Base-by-base conservation (phyloP, 1,140 invertebrate species). In the Nymphalis io region DNA sequence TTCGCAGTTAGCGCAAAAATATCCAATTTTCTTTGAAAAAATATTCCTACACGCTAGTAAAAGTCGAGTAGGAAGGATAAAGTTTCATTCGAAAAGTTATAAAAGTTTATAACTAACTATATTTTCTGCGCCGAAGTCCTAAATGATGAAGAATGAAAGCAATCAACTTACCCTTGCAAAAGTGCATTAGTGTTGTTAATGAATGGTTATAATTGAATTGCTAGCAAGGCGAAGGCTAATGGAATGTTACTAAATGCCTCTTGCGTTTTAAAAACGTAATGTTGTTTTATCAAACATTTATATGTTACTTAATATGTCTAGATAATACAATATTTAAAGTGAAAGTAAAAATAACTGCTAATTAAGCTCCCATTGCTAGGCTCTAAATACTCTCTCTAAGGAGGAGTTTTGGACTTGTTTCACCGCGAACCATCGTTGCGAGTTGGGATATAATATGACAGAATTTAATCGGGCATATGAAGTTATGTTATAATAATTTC, bases 181-280 rank as follows among this genome's bases (percentile, higher is more conserved):
- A 44, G 40, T 44, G 42, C 40, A 60, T 44, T 60, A 60, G 42
- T 44, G 20, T 42, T 44, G 42, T 20, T 60, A 60, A 60, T 15
- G 59, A 60, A 42, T 60, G 18, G 40, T 42, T 21, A 21, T 40
- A 44, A 60, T 60, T 60, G 40, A 60, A 27, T 60, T 44, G 59
- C 21, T 20, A 6, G 13, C 42, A 60, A 44, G 23, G 15, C 18
- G 20, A 57, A 18, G 16, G 42, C n/a, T 46, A n/a, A 46, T 13
- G 40, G 42, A 46, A 46, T 16, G 42, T 46, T 16, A n/a, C n/a
- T 46, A 6, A 46, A n/a, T 46, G n/a, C 42, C 42, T 2, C n/a
- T 46, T 46, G n/a, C 5, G 1, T 46, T 46, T 46, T 46, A 12
- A 42, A 15, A n/a, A 15, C 3, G 3, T 15, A 2, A 12, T 42